These are phyloP conservation scores for Archips xylosteana DNA, from an alignment of 2,888 invertebrate species.

Conservation along the genomic window DNA sequence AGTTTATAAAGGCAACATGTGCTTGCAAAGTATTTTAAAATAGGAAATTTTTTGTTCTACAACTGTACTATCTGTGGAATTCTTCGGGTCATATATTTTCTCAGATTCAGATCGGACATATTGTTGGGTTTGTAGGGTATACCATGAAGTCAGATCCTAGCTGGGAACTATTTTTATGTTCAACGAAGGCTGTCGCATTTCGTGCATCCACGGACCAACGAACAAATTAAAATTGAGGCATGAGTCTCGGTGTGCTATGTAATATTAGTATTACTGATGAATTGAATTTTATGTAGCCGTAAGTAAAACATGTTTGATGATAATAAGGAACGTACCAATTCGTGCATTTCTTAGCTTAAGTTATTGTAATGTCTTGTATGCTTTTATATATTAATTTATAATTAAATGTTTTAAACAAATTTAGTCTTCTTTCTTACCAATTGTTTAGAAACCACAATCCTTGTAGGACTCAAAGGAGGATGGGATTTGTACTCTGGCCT, in stretches of 20 bases:
- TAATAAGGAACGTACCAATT: constrained; percentile 76
- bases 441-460: too few species aligned
- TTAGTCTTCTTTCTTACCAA: constrained; percentile 43
- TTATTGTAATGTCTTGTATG: constrained; percentile 74
- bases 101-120: background rate
- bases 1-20: too few species aligned
- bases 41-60: too few species aligned
- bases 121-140: too few species aligned
- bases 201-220: constrained; percentile 26
- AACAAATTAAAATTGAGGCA: constrained; percentile 2
- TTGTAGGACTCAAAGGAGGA: too few species aligned
- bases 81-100: background rate
- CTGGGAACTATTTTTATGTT: constrained; percentile 22
- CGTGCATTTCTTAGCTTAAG: constrained; percentile 82
- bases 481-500: too few species aligned
- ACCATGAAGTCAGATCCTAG: constrained; percentile 14
- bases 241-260: constrained; percentile 7
- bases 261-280: constrained; percentile 58
- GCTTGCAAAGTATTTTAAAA: too few species aligned
- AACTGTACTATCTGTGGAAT: background rate
- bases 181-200: constrained; percentile 34
- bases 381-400: constrained; percentile 83
- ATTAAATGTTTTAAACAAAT: constrained; percentile 77
- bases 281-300: constrained; percentile 45
- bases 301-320: constrained; percentile 45